Conservation (phyloP, 1,140 invertebrate species). For the Marisa cornuarietis region DNA sequence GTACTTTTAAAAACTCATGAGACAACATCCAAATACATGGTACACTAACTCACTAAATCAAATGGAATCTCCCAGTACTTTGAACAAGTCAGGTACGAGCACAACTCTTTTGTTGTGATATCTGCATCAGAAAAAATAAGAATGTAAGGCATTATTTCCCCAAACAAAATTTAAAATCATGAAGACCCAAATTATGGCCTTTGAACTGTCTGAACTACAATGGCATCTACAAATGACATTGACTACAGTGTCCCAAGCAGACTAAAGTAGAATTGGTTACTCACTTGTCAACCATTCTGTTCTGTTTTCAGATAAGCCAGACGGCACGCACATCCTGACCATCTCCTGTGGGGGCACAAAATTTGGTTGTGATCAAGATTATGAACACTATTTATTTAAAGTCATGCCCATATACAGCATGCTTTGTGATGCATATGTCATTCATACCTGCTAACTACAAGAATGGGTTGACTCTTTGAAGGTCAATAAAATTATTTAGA, state of each 20-base stretch:
- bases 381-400: background rate
- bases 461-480: too few relatives aligned
- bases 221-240: constrained; percentile 14
- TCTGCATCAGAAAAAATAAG: constrained; percentile 69
- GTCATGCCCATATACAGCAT: background rate
- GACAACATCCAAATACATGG: too few relatives aligned
- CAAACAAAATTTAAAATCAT: background rate
- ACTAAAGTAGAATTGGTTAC: background rate
- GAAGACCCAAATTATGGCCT: background rate
- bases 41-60: constrained; percentile 67
- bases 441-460: too few relatives aligned
- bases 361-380: background rate
- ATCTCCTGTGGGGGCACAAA: constrained; percentile 38
- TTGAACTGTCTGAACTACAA: background rate
- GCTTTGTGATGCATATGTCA: too few relatives aligned
- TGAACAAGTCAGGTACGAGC: constrained; percentile 91
- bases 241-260: background rate
- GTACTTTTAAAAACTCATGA: background rate
- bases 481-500: too few relatives aligned
- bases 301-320: constrained; percentile 39
- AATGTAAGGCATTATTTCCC: background rate
- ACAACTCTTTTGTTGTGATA: constrained; percentile 85
- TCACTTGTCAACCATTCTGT: constrained; percentile 38
- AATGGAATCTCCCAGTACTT: constrained; percentile 87
- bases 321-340: constrained; percentile 47